Conservation (phyloP, 2,888 invertebrate genomes). For the Litoditis marina region DNA sequence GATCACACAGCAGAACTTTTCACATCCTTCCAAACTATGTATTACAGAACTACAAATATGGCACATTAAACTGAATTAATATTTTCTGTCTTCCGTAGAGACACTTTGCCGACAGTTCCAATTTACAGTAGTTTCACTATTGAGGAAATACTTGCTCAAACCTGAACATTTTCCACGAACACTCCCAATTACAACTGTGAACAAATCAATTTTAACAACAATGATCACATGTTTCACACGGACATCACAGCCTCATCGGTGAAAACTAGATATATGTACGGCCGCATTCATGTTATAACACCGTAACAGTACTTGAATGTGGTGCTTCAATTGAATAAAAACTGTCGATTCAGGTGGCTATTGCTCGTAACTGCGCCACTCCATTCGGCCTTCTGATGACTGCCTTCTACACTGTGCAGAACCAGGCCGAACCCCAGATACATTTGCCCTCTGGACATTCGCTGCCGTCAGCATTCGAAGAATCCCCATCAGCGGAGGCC, state of each 20-base stretch:
- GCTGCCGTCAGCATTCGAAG: conserved; percentile 1
- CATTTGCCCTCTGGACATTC: conserved; percentile 46
- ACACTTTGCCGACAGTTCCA: no score
- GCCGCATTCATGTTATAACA: no score
- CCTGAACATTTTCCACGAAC: neutral
- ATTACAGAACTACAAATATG: no score
- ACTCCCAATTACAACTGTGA: neutral
- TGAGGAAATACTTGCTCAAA: no score
- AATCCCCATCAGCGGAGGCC: neutral
- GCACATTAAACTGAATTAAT: no score
- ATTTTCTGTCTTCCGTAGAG: no score
- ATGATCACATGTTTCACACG: neutral
- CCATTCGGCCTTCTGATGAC: conserved; percentile 42
- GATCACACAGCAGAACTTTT: neutral
- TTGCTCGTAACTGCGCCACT: conserved; percentile 39
- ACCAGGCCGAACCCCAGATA: conserved; percentile 30
- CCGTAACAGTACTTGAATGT: no score
- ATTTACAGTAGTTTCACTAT: no score
- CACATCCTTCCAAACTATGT: no score
- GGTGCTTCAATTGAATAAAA: no score
- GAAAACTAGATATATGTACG: no score
- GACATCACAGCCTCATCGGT: no score
- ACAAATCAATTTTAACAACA: neutral
- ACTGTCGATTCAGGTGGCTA: conserved; percentile 40
- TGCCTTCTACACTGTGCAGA: conserved; percentile 40